phyloP scores from a whole-genome alignment of 2,888 invertebrate genomes.

The Calliopum simillimum region DNA sequence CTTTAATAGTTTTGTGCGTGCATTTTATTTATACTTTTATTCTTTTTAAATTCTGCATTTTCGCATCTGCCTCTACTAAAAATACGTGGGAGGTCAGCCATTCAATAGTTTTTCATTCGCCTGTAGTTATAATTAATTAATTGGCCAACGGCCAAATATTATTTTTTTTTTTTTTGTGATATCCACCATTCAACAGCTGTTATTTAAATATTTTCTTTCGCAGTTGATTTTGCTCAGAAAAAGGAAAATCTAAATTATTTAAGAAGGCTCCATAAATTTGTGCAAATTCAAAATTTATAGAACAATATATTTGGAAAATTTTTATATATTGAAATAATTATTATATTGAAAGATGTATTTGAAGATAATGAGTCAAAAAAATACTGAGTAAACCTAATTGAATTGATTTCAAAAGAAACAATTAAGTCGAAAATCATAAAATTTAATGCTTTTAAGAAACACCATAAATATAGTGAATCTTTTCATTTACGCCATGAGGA shows the following conservation, averaged over 20 bases:
- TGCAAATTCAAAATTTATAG: conserved; percentile 15
- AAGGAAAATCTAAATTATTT: no score
- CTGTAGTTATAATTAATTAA: conserved; percentile 63
- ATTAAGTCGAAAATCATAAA: no score
- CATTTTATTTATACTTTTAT: background rate
- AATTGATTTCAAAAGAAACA: background rate
- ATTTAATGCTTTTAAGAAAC: no score
- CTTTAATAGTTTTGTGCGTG: no score
- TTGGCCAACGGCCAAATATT: conserved; percentile 66
- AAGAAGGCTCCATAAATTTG: background rate
- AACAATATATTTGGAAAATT: background rate
- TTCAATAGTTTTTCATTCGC: conserved; percentile 47
- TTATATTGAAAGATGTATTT: background rate
- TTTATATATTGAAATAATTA: background rate
- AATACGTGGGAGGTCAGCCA: conserved; percentile 48
- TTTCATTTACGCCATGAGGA: no score
- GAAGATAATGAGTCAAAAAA: background rate
- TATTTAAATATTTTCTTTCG: background rate
- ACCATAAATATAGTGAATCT: no score
- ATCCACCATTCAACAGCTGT: conserved; percentile 23
- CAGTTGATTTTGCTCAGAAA: background rate
- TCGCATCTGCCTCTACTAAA: background rate
- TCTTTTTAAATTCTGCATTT: conserved; percentile 9
- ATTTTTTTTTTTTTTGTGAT: conserved; percentile 12
- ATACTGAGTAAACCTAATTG: background rate